Conservation (phyloP, 1,140 invertebrate species). For the Onthophagus taurus region DNA sequence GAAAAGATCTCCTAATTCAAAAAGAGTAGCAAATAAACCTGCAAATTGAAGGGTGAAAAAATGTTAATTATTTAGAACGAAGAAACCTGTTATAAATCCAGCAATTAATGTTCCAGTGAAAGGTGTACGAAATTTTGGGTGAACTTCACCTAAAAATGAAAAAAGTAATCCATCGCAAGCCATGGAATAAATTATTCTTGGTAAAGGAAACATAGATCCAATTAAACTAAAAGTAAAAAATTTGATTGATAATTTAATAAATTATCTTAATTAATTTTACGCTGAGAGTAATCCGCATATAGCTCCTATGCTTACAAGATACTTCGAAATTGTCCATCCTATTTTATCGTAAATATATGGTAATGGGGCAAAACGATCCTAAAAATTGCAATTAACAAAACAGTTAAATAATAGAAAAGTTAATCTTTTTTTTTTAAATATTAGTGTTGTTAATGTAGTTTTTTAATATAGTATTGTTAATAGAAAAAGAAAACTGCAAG, state of each 20-base stretch:
- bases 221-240: conserved; percentile 53
- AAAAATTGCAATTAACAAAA: conserved; percentile 19
- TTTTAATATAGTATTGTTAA: too few relatives aligned
- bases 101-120: conserved; percentile 69
- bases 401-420: too few relatives aligned
- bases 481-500: too few relatives aligned
- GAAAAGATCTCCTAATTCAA: conserved; percentile 64
- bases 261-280: conserved; percentile 28
- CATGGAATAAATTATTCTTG: conserved; percentile 81
- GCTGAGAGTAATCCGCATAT: conserved; percentile 61
- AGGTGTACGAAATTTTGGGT: conserved; percentile 65
- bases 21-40: conserved; percentile 65
- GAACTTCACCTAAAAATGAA: conserved; percentile 58
- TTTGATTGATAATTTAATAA: not conserved
- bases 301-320: conserved; percentile 64
- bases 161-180: conserved; percentile 75
- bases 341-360: conserved; percentile 57
- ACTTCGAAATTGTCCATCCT: conserved; percentile 60
- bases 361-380: conserved; percentile 58
- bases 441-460: too few relatives aligned
- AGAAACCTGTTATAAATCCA: conserved; percentile 58
- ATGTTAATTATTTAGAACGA: not conserved
- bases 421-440: too few relatives aligned
- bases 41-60: not conserved
- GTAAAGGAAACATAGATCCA: conserved; percentile 78